Base-by-base conservation (phyloP, 1,140 invertebrate genomes). In the Elymnias hypermnestra region DNA sequence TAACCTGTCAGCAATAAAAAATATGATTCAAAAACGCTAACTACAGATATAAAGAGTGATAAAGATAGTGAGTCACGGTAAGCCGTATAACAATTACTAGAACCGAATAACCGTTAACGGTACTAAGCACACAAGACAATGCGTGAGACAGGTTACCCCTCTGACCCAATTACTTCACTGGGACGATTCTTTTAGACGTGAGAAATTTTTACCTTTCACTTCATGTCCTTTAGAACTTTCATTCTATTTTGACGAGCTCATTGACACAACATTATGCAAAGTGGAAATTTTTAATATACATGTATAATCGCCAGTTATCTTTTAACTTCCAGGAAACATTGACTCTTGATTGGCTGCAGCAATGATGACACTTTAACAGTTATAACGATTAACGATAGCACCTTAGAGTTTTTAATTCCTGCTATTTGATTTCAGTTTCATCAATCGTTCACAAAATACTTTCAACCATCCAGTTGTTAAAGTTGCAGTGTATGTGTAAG, bases 61-160 rank as follows among this genome's bases (percentile, higher is more conserved):
- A 36, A 13, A 36, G 33, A 36, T 21, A 36, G 15, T n/a, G 19
- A 17, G 15, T 36, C 33, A 21, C 33, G 26, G 38, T 39, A 37
- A 48, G 22, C 18, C 38, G 9, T 48, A 39, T 15, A 37, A 44
- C 12, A 43, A 23, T 38, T 33, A 40, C 15, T 25, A 15, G 12
- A 48, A 53, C 54, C 71, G 63, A 77, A 78, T 77, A 68, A 75
- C 67, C 57, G 59, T 31, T 83, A 81, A 81, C 79, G 79, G 79
- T 74, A 72, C 53, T 17, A 3, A 9, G 18, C 33, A 36, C 33
- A 36, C 18, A 53, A 81, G 66, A 83, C 79, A 83, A 83, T 81
- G 71, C 72, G 75, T 73, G 70, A 75, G 71, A 63, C 79, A 81
- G 79, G 79, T 83, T 81, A 71, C 71, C 73, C 66, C 66, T 53